Percentiles rank a stretch among this genome's conserved stretches.
phyloP scores from a whole-genome alignment of 2,888 invertebrate species.

The Pedicia rivosa region DNA sequence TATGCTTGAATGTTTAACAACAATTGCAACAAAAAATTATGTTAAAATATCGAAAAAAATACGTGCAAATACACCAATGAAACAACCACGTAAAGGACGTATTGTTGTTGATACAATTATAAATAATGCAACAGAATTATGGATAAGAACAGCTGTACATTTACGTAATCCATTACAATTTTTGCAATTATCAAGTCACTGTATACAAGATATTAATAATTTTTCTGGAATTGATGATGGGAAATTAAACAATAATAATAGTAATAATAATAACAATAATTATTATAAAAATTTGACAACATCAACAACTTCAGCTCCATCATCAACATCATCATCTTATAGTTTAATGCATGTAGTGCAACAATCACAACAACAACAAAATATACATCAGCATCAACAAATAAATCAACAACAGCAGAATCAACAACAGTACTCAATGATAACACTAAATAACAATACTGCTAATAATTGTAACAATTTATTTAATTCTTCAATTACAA shows the following conservation, averaged over 20 bases:
- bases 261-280: not conserved
- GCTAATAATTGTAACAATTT: too few species aligned
- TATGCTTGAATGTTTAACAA: conserved; percentile 16
- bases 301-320: not conserved
- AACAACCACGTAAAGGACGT: conserved; percentile 12
- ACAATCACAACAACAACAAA: not conserved
- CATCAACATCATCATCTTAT: not conserved
- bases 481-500: too few species aligned
- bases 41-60: conserved; percentile 12
- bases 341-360: not conserved
- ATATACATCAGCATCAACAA: conserved; percentile 1
- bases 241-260: not conserved
- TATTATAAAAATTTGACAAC: not conserved
- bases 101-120: conserved; percentile 16
- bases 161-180: conserved; percentile 17
- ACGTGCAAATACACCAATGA: conserved; percentile 3
- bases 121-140: conserved; percentile 17
- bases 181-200: conserved; percentile 17
- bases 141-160: conserved; percentile 19
- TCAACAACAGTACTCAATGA: conserved; percentile 1
- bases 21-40: conserved; percentile 16
- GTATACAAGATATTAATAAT: conserved; percentile 16
- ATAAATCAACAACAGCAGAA: not conserved
- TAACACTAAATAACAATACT: too few species aligned
- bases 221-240: conserved; percentile 6